Conservation (phyloP, 2,113 vertebrate genomes). For the Arenaria interpres region DNA sequence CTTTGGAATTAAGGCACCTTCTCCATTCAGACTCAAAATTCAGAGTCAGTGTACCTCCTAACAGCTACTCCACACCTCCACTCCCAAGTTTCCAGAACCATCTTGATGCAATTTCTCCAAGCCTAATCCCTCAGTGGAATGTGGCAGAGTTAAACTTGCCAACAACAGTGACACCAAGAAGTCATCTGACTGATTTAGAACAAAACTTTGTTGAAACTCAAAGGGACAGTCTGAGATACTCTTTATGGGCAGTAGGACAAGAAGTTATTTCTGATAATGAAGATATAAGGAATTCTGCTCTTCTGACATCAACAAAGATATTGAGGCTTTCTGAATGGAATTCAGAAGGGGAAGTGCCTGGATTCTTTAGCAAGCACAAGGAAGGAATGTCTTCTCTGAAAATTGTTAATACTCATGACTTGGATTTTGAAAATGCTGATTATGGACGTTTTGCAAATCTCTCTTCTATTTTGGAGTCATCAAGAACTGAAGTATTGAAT, state of each 20-base stretch:
- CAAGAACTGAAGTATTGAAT: background rate
- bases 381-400: background rate
- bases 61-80: constrained; percentile 11
- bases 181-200: background rate
- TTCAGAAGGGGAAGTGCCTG: background rate
- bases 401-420: background rate
- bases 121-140: background rate
- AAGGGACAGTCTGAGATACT: background rate
- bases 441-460: background rate
- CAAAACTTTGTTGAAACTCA: background rate
- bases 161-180: background rate
- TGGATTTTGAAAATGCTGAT: constrained; percentile 13
- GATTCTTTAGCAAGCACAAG: background rate
- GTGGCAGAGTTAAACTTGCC: background rate
- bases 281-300: background rate
- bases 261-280: background rate
- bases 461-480: background rate
- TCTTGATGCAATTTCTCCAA: constrained; percentile 1
- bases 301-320: background rate
- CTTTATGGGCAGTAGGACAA: background rate
- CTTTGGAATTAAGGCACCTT: constrained; percentile 36
- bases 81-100: constrained; percentile 15
- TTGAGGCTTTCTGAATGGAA: background rate
- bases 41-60: background rate
- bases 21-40: background rate